Base-by-base conservation (phyloP, 2,113 vertebrate genomes). In the Colius striatus region DNA sequence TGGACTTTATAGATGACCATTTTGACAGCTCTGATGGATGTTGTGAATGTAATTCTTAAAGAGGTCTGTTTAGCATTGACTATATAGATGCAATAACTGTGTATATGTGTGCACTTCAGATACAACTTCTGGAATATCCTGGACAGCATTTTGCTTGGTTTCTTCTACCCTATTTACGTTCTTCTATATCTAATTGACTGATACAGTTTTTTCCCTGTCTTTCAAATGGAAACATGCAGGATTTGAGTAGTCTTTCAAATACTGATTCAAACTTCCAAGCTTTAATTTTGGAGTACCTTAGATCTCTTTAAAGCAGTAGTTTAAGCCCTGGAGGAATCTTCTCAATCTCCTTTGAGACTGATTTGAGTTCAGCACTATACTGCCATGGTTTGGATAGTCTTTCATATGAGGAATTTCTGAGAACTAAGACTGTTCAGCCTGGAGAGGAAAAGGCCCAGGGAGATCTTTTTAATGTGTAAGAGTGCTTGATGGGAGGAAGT, bases 231-330 rank as follows among this genome's bases (percentile, higher is more conserved):
- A 61, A 68, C 57, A 48, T 6, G 30, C 26, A 81, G 48, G 62
- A 45, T 43, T 68, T 90, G 41, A 81, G 32, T 60, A 87, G 32
- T 71, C 50, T 84, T 87, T 61, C 84, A 79, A 89, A 67, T 90
- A 38, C 84, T 88, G 84, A 90, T 62, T 86, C 47, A 55, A 57
- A 63, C n/a, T 74, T 88, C 29, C 41, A 58, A 66, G 51, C 34
- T 91, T 95, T 94, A 87, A 71, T 89, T 95, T 89, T 94, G 73
- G 29, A 87, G 63, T 85, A 47, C 32, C n/a, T 92, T 62, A 63
- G 41, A 85, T 85, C 62, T 90, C 75, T 81, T 77, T 88, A 74
- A 95, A 87, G 65, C 19, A 45, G 30, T 38, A 76, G 36, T 89
- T 86, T 73, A 83, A 88, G 72, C 80, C 76, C 72, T 73, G 58